Base-by-base conservation (phyloP, 2,797 vertebrate species). In the Gallinago nigripennis region DNA sequence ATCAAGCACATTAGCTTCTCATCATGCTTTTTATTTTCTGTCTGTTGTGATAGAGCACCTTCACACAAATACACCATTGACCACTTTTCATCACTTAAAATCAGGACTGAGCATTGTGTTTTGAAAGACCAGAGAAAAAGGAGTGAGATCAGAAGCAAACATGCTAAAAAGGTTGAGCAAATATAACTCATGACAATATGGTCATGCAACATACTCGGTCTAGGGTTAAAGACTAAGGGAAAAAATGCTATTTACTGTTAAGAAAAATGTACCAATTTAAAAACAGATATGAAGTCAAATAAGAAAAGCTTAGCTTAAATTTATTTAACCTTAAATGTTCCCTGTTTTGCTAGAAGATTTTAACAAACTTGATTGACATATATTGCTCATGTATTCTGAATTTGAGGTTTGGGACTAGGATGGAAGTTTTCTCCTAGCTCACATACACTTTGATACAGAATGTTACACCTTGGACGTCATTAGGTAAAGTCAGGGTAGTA, bases 341-440 rank as follows among this genome's bases (percentile, higher is more conserved):
- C 5, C 12, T 65, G 33, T 37, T 70, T 77, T 58, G 6, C 30
- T n/a, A 20, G 19, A 33, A 71, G 64, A 50, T 50, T 88, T 92
- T 35, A 46, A 57, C 0, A 2, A 28, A 41, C 2, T 33, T 33
- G 33, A 33, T 33, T 35, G 3, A 1, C 31, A 6, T n/a, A 9
- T 33, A 54, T 39, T 53, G 43, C 8, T 76, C 9, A 41, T 13
- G 8, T n/a, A 46, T 76, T 72, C 15, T 53, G 71, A 73, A 75
- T 56, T 12, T 53, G 33, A 20, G 43, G 21, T 35, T 46, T 71
- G 45, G 39, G 8, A 27, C 3, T 27, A 76, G 23, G 16, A 80
- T 4, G 12, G 53, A 91, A 60, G 41, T 57, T 69, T 91, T 88
- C 10, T 57, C 12, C 27, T 33, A 33, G 15, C 6, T 61, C 25